Evolutionary conservation across 1,140 invertebrate genomes (phyloP), one percentile per base, ranked within the genome.

Genomic region (Drosophila trapezifrons): DNA sequence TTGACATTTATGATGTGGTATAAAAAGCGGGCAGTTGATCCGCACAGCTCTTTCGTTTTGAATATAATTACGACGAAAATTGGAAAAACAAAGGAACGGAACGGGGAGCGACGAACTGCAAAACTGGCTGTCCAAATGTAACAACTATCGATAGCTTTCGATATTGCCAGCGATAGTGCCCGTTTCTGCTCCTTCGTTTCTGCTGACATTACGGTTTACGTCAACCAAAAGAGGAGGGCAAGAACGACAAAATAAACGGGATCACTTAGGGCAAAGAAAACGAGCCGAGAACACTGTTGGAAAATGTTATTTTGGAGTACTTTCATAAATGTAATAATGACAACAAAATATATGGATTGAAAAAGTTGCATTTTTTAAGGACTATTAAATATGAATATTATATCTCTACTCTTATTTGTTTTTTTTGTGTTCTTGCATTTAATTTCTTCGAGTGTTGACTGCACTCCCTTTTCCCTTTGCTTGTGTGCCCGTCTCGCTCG

Each of bases 1-100:
- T 85, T 85, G 82, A 85, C 82, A 85, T 85, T 86, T 85, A 83
- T 84, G 76, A 64, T 63, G 58, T 75, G 59, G 45, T 58, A 76
- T 58, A 46, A 76, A 75, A 52, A 55, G 51, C 60, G 38, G 29
- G 12, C 18, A 29, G 45, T 43, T 42, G 25, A 40, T 66, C 67
- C 35, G 22, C 32, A 29, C 47, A 70, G 54, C 64, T 70, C 35
- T 56, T 57, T 58, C 49, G 32, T 56, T 70, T 71, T 25, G 22
- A 57, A 49, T 49, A 67, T 38, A 57, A 71, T 57, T 71, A n/a
- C 20, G 40, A 35, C 56, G 42, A 37, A 46, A 59, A 66, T 35
- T 29, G 51, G 51, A 52, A 52, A 52, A 52, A 52, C 29, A 52
- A 52, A 52, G 29, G 18, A 52, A 52, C 51, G 51, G 29, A 52